phyloP scores from a whole-genome alignment of 2,797 vertebrate genomes.

The Garrulus glandarius region DNA sequence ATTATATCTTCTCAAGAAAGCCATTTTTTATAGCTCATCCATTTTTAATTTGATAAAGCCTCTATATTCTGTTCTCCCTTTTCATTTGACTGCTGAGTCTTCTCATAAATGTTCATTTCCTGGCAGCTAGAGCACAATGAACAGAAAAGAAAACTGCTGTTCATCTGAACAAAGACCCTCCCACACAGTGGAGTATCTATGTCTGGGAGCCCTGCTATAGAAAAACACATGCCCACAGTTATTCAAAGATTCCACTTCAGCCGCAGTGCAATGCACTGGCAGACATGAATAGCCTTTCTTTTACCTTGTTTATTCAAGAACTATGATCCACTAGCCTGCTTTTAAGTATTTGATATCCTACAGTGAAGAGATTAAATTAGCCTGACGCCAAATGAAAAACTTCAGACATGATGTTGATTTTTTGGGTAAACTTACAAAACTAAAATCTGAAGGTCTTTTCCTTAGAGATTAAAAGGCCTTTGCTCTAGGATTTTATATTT shows the following conservation, averaged over 20 bases:
- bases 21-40: constrained; percentile 25
- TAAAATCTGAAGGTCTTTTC: constrained; percentile 37
- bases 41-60: constrained; percentile 62
- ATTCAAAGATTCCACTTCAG: constrained; percentile 24
- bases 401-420: background rate
- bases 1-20: constrained; percentile 30
- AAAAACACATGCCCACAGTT: constrained; percentile 13
- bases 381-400: constrained; percentile 5
- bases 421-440: constrained; percentile 26
- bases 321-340: constrained; percentile 3
- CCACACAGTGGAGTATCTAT: background rate
- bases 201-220: constrained; percentile 3
- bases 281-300: constrained; percentile 22
- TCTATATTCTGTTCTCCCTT: background rate
- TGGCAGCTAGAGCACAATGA: constrained; percentile 15
- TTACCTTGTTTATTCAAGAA: constrained; percentile 45
- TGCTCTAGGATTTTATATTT: constrained; percentile 44
- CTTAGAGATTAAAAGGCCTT: constrained; percentile 24
- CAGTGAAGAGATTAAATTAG: constrained; percentile 31
- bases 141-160: background rate
- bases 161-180: constrained; percentile 38
- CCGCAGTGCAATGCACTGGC: background rate
- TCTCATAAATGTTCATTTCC: constrained; percentile 37
- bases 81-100: background rate
- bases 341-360: constrained; percentile 18